These are phyloP conservation scores for Phalacrocorax brasilianus DNA, from an alignment of 2,113 vertebrate species.

Conservation along the genomic window DNA sequence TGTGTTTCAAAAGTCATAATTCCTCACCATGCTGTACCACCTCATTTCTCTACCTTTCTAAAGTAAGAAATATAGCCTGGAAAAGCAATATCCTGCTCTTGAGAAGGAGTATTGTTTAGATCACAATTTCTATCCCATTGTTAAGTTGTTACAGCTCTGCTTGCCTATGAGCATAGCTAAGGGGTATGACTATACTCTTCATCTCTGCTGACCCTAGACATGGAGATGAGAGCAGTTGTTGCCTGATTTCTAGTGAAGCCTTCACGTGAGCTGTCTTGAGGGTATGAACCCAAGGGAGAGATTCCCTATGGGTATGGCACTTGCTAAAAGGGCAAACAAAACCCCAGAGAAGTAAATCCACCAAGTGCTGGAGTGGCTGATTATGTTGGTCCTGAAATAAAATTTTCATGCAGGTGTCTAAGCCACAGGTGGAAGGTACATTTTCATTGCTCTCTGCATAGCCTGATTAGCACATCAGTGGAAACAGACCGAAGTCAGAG, in stretches of 20 bases:
- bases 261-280: neutral
- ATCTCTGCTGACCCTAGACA: neutral
- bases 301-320: neutral
- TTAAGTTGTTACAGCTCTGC: neutral
- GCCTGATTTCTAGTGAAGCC: neutral
- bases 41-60: neutral
- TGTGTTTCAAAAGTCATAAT: neutral
- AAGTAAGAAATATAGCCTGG: neutral
- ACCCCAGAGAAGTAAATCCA: neutral
- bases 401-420: neutral
- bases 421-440: neutral
- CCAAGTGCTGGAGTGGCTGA: neutral
- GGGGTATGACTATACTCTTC: neutral
- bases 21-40: neutral
- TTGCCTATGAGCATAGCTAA: neutral
- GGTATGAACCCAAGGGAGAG: neutral
- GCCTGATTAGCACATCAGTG: neutral
- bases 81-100: neutral
- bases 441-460: neutral
- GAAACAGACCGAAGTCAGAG: neutral
- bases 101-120: neutral
- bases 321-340: neutral
- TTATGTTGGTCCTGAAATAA: neutral
- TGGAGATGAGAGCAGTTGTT: neutral
- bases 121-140: fast-evolving